Evolutionary conservation across 2,113 vertebrate species (phyloP).

Genomic region (western clawed frog (Xenopus tropicalis)): DNA sequence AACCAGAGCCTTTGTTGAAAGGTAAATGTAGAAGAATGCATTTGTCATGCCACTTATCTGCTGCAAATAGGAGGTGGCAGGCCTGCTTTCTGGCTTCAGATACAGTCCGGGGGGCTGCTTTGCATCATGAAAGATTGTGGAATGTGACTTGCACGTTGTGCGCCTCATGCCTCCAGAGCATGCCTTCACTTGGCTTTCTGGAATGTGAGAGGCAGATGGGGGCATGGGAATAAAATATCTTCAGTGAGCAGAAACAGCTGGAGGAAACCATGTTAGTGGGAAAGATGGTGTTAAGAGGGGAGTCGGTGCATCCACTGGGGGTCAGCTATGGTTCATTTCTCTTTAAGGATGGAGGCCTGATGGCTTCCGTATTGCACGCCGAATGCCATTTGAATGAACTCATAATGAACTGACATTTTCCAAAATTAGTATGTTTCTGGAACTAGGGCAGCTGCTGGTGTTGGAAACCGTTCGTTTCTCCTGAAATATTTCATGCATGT

Average conservation of each 20-base stretch:
- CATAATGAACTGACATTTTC: no score
- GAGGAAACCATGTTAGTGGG: slow-evolving; percentile 27
- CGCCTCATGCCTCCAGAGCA: neutral
- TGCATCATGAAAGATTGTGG: neutral
- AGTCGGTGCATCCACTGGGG: neutral
- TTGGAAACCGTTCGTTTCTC: no score
- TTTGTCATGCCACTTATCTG: no score
- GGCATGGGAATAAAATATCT: slow-evolving; percentile 39
- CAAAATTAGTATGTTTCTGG: no score
- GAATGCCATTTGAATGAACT: no score
- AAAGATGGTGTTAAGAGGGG: slow-evolving; percentile 1
- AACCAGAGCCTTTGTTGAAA: no score
- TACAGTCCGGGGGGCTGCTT: neutral
- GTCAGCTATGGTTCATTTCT: neutral
- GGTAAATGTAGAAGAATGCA: no score
- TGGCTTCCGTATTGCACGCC: neutral
- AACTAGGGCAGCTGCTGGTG: no score
- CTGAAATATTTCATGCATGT: no score
- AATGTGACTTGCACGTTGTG: neutral
- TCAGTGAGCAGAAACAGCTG: slow-evolving; percentile 36
- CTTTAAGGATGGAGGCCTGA: neutral
- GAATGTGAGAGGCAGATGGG: slow-evolving; percentile 32
- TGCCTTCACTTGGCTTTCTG: slow-evolving; percentile 3
- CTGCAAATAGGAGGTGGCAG: no score
- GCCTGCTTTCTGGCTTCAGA: no score